Evolutionary conservation across 2,888 invertebrate species (phyloP), one percentile per base, ranked within the genome.

Genomic region (Nymphalis polychloros): DNA sequence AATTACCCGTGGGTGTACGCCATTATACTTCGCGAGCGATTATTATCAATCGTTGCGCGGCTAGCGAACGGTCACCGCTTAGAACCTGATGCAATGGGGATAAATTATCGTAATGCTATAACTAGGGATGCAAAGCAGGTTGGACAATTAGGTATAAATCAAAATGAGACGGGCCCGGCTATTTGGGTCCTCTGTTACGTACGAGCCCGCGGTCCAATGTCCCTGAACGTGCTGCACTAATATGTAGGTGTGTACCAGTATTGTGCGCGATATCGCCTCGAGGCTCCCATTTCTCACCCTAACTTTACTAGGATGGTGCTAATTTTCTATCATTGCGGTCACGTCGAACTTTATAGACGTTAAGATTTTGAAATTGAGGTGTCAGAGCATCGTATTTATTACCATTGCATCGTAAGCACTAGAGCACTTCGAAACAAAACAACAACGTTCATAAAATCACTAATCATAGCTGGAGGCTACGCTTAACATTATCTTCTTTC

Each of bases 1-100:
- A 92, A 92, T 92, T 92, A 92, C 90, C 91, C 88, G 92, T 92
- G 92, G 92, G 92, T 92, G 93, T 93, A 91, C 92, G 90, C 91
- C 88, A 93, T 92, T 92, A 92, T 92, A 90, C 89, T 91, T 91
- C 89, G 89, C 92, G 84, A 89, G 88, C 89, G 92, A 91, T 92
- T 91, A 92, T 92, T 92, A 93, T 92, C 92, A 92, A 91, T 90
- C 88, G 89, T 81, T 89, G 88, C 84, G 81, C 78, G 81, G 79
- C 89, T 88, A 89, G 90, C 86, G 84, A 85, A 88, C 89, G 87
- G 92, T 91, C 90, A 89, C 89, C 89, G 90, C 89, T 90, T 90
- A 88, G 88, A 88, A 86, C 84, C 78, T 85, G 84, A 84, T 88
- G 88, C 91, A 92, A 91, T 92, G 86, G 88, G 85, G 83, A 87